Evolutionary conservation across 2,113 vertebrate species (phyloP).

Genomic region (Microtus pennsylvanicus): DNA sequence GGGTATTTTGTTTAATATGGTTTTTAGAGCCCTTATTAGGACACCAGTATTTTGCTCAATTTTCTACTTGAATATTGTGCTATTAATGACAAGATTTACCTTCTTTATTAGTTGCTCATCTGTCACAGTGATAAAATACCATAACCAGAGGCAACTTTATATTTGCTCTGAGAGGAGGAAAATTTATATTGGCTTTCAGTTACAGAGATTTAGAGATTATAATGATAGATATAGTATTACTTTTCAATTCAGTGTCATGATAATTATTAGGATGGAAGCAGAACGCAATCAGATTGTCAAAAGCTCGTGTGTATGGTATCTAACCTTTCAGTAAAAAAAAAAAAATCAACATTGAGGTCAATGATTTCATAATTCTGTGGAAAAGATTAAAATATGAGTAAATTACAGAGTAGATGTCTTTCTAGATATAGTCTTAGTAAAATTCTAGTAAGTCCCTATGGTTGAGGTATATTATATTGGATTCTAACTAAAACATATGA

Average conservation of each 20-base stretch:
- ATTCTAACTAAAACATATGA: background rate
- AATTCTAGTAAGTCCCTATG: background rate
- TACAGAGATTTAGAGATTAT: background rate
- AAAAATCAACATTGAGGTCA: background rate
- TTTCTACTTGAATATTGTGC: background rate
- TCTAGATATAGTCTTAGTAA: background rate
- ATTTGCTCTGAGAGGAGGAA: background rate
- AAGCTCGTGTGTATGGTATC: background rate
- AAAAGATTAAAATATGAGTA: background rate
- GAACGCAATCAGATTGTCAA: background rate
- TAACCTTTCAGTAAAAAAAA: background rate
- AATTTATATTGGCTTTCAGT: background rate
- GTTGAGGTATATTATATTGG: background rate
- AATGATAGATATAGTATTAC: background rate
- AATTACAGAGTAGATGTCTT: background rate
- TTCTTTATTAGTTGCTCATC: background rate
- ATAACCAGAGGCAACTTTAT: background rate
- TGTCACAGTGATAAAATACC: background rate
- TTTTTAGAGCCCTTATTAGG: background rate
- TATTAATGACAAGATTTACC: background rate
- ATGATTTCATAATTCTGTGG: background rate
- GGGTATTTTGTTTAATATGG: background rate
- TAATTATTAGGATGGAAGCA: background rate
- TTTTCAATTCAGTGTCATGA: background rate
- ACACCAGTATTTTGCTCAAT: background rate